Evolutionary conservation across 2,888 invertebrate species (phyloP).

Genomic region (Orgyia antiqua): DNA sequence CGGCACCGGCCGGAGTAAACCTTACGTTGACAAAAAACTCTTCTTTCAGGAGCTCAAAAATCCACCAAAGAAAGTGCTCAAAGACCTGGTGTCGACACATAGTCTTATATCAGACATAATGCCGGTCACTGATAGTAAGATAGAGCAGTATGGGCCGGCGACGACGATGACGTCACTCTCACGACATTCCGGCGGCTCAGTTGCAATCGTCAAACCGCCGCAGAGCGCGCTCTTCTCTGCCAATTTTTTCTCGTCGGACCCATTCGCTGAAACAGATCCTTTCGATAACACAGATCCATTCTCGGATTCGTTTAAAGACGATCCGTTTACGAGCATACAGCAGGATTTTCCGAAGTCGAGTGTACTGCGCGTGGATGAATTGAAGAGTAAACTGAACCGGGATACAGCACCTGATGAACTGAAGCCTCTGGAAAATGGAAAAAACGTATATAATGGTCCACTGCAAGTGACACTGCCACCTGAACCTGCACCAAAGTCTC

Average conservation of each 20-base stretch:
- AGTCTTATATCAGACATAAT: constrained; percentile 54
- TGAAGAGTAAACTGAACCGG: constrained; percentile 38
- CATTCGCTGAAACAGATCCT: constrained; percentile 84
- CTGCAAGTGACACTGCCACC: constrained; percentile 84
- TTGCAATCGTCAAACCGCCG: constrained; percentile 56
- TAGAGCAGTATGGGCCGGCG: constrained; percentile 55
- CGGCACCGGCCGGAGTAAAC: constrained; percentile 93
- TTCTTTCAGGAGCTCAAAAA: constrained; percentile 97
- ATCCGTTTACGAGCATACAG: constrained; percentile 77
- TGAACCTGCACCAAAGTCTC: constrained; percentile 72
- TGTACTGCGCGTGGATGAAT: constrained; percentile 40
- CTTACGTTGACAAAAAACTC: constrained; percentile 96
- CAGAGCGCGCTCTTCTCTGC: constrained; percentile 40
- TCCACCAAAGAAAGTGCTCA: constrained; percentile 94
- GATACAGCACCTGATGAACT: constrained; percentile 33
- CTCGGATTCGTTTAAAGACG: constrained; percentile 78
- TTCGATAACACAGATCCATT: constrained; percentile 85
- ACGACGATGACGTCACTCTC: constrained; percentile 70
- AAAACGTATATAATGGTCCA: constrained; percentile 79
- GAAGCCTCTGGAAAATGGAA: constrained; percentile 37
- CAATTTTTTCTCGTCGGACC: constrained; percentile 75
- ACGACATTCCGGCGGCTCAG: constrained; percentile 70
- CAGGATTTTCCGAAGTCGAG: constrained; percentile 56
- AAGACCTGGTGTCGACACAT: constrained; percentile 84
- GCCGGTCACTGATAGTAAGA: constrained; percentile 46